Percentiles rank a stretch among this genome's conserved stretches.
These are phyloP conservation scores for Pammene fasciana DNA, from an alignment of 2,888 invertebrate genomes.

Conservation along the genomic window DNA sequence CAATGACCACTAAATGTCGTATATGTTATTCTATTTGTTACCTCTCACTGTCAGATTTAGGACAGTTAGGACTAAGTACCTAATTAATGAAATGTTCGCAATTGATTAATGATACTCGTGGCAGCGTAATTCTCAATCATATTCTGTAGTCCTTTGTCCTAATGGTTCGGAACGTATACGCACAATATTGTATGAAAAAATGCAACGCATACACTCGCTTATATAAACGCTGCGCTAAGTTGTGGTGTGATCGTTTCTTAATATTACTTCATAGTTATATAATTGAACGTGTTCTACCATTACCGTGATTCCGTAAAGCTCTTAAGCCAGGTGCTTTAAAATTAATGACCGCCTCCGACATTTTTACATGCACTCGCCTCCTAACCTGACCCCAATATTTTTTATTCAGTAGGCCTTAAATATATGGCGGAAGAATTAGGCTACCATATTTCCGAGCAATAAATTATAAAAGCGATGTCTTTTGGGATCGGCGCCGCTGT, in stretches of 20 bases:
- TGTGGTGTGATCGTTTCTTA: not conserved
- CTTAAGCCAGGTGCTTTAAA: constrained; percentile 31
- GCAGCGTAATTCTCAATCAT: too few relatives aligned
- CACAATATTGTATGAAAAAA: too few relatives aligned
- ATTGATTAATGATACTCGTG: too few relatives aligned
- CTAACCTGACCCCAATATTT: constrained; percentile 44
- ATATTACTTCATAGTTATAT: not conserved
- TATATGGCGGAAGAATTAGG: constrained; percentile 71
- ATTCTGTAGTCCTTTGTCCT: too few relatives aligned
- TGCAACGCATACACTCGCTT: too few relatives aligned
- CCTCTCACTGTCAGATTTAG: too few relatives aligned
- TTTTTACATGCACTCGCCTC: constrained; percentile 35
- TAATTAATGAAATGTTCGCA: too few relatives aligned
- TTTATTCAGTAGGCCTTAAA: constrained; percentile 60
- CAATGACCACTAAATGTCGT: too few relatives aligned
- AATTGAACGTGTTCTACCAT: not conserved
- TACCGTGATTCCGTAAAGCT: constrained; percentile 18
- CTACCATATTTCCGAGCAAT: constrained; percentile 70
- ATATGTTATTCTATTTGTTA: too few relatives aligned
- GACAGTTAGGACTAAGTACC: too few relatives aligned
- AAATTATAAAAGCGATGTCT: constrained; percentile 75
- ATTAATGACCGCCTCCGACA: constrained; percentile 36
- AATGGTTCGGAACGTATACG: too few relatives aligned
- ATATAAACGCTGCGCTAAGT: not conserved
- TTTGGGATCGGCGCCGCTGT: constrained; percentile 57